Percentiles rank a stretch among this genome's conserved stretches.
Evolutionary conservation across 2,113 vertebrate genomes (phyloP).

Genomic region (Pseudonaja textilis): DNA sequence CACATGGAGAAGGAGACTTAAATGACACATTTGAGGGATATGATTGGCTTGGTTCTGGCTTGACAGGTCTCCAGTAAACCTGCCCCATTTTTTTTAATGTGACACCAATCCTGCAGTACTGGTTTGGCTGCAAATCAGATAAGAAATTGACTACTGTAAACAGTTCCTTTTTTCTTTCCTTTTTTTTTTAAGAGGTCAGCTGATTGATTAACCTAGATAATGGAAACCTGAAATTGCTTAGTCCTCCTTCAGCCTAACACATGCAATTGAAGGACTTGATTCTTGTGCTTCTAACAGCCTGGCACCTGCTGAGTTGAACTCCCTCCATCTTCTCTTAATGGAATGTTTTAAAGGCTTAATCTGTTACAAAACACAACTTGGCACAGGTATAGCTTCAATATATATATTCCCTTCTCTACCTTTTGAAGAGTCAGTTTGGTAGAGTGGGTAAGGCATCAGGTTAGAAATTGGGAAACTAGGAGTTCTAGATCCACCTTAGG

Average conservation of each 20-base stretch:
- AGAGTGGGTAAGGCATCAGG: not conserved
- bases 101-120: not conserved
- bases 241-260: not conserved
- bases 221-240: not conserved
- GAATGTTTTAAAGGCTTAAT: not conserved
- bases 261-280: not conserved
- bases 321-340: not conserved
- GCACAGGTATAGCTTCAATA: not conserved
- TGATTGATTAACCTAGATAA: not conserved
- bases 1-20: not conserved
- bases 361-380: not conserved
- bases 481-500: not conserved
- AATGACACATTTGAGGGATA: not conserved
- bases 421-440: not conserved
- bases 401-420: not conserved
- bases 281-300: not conserved
- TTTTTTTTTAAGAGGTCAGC: not conserved
- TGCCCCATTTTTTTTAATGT: not conserved
- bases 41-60: not conserved
- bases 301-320: not conserved
- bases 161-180: not conserved
- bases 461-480: not conserved
- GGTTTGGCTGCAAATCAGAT: not conserved
- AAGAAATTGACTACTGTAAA: not conserved
- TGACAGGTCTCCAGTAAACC: not conserved